Base-by-base conservation (phyloP, 53 echinoderm and acorn worm genomes). In the Stichopus horrens region DNA sequence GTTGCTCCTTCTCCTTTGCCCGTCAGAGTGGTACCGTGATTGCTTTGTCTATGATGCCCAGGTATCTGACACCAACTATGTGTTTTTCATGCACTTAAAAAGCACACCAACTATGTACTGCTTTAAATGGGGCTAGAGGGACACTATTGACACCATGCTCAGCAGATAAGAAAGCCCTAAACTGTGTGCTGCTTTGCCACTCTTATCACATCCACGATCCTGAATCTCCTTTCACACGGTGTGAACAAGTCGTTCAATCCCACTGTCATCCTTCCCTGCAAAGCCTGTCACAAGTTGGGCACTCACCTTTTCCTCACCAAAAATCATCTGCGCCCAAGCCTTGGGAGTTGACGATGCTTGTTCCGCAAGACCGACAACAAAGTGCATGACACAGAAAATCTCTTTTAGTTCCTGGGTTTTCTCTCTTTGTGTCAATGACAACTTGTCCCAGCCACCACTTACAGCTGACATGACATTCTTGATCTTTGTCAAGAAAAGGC, bases 11-110 rank as follows among this genome's bases (percentile, higher is more conserved):
- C 63, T 92, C 86, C 60, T 92, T 20, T 54, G 86, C 63, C 51
- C 89, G 73, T 92, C 94, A 94, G 71, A 94, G 78, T 75, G 89
- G 94, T 8, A 75, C 90, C 0, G 94, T 94, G 10, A 94, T 90
- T 7, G 90, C 10, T 58, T 94, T 94, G 53, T 94, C 91, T 2
- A 92, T 83, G 21, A 94, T 73, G 11, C 94, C 95, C 6, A 95
- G 75, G 5, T 93, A 93, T 77, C 88, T 83, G 9, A 65, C 63
- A 53, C 83, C 95, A 14, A 91, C 89, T 9, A 59, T 78, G 51
- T 86, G 93, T 73, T n/a, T n/a, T n/a, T n/a, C n/a, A n/a, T 89
- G 88, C 0, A 95, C 88, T 10, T 63, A 75, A 13, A 94, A 63
- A 88, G 92, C 92, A 8, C 92, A 74, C 57, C 58, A 11, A 93